phyloP scores from a whole-genome alignment of 2,888 invertebrate species.

The Helicoverpa assulta region DNA sequence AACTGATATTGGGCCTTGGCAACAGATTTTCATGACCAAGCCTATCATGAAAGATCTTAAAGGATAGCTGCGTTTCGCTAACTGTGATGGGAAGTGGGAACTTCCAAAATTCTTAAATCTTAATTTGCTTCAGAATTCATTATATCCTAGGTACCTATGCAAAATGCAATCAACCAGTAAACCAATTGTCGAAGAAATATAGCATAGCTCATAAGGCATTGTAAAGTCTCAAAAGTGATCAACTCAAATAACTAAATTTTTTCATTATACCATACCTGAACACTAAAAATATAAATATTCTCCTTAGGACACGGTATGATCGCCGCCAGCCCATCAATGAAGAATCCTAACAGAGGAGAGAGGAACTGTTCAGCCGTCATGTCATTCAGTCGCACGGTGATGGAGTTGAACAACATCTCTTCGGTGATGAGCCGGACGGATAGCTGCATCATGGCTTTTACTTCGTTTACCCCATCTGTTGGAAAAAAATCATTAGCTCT shows the following conservation, averaged over 20 bases:
- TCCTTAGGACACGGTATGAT: constrained; percentile 98
- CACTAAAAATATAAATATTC: constrained; percentile 97
- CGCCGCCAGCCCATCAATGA: constrained; percentile 97
- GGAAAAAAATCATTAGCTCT: not conserved
- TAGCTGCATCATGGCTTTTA: constrained; percentile 97
- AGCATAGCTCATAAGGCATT: too few relatives aligned
- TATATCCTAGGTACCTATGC: too few relatives aligned
- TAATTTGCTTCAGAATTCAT: too few relatives aligned
- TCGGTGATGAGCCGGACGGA: constrained; percentile 97
- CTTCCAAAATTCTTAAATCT: too few relatives aligned
- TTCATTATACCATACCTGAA: constrained; percentile 90
- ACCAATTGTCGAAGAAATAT: too few relatives aligned
- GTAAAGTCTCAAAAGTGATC: not conserved
- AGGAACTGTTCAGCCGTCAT: constrained; percentile 98
- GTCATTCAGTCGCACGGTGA: constrained; percentile 97
- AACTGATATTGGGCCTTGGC: too few relatives aligned
- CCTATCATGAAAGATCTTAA: too few relatives aligned
- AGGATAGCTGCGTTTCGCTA: too few relatives aligned
- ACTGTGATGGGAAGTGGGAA: too few relatives aligned
- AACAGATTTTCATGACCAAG: too few relatives aligned
- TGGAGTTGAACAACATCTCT: constrained; percentile 98
- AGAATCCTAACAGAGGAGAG: constrained; percentile 96
- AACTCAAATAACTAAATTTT: not conserved
- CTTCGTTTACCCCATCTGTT: constrained; percentile 97
- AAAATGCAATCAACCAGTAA: too few relatives aligned